Percentiles rank a stretch among this genome's conserved stretches.
These are phyloP conservation scores for Saxidomus purpurata DNA, from an alignment of 1,140 invertebrate genomes.

Conservation along the genomic window DNA sequence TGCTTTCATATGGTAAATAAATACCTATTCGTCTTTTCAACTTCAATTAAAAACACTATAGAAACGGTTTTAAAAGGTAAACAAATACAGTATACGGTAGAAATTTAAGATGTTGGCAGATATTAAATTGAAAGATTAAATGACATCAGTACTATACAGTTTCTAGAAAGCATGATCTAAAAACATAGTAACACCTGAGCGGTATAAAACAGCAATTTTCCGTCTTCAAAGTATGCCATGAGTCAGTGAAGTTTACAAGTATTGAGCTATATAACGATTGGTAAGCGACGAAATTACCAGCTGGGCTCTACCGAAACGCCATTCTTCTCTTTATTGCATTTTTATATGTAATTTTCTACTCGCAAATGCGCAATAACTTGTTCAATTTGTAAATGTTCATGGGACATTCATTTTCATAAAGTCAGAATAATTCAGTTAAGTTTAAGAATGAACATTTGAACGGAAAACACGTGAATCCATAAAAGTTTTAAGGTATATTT, in stretches of 20 bases:
- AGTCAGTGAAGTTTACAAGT: background rate
- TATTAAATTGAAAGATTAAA: background rate
- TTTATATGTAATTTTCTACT: background rate
- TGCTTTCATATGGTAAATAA: background rate
- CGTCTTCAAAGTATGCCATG: background rate
- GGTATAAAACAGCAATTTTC: conserved; percentile 7
- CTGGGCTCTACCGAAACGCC: background rate
- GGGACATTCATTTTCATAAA: too few species aligned
- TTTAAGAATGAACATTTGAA: too few species aligned
- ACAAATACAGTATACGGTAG: conserved; percentile 3
- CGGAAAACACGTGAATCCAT: too few species aligned
- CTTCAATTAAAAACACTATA: background rate
- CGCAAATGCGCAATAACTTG: too few species aligned
- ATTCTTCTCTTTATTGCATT: background rate
- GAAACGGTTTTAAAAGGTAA: background rate
- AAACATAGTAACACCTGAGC: background rate
- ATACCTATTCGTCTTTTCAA: background rate
- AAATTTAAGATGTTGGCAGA: conserved; percentile 1
- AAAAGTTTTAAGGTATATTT: too few species aligned
- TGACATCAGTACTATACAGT: background rate
- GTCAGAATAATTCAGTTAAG: too few species aligned
- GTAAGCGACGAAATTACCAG: background rate
- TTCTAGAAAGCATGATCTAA: background rate
- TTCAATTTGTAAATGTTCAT: too few species aligned
- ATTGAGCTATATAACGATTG: too few species aligned